Evolutionary conservation across 2,797 vertebrate species (phyloP).

Genomic region (Tokudaia muenninki): DNA sequence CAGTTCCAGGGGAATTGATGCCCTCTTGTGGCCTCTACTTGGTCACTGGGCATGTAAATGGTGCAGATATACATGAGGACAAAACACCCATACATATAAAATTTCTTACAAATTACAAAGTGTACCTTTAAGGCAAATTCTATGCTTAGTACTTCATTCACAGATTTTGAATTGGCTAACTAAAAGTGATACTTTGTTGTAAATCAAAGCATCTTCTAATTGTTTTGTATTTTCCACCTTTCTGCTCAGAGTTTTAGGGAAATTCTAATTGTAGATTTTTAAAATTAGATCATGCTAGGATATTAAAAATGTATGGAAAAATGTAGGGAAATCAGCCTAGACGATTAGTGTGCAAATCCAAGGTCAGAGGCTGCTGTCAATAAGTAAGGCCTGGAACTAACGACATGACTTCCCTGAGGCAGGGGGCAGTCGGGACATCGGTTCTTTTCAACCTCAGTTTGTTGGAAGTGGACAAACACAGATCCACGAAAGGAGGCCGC

Average conservation of each 20-base stretch:
- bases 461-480: neutral
- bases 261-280: neutral
- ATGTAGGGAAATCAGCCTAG: neutral
- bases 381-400: neutral
- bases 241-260: neutral
- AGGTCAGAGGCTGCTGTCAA: neutral
- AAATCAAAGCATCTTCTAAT: neutral
- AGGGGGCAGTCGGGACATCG: no score
- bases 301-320: neutral
- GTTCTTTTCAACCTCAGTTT: neutral
- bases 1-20: neutral
- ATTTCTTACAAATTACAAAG: neutral
- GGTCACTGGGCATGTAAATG: neutral
- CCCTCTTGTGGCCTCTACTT: neutral
- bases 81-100: neutral
- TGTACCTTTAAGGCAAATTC: neutral
- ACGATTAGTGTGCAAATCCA: neutral
- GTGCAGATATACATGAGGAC: neutral
- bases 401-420: neutral
- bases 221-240: neutral
- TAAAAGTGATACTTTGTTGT: neutral
- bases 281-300: neutral
- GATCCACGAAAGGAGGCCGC: fast-evolving
- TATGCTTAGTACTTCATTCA: slow-evolving; percentile 3
- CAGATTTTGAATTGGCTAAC: neutral